Base-by-base conservation (phyloP, 2,113 vertebrate species). In the Spea multiplicata region DNA sequence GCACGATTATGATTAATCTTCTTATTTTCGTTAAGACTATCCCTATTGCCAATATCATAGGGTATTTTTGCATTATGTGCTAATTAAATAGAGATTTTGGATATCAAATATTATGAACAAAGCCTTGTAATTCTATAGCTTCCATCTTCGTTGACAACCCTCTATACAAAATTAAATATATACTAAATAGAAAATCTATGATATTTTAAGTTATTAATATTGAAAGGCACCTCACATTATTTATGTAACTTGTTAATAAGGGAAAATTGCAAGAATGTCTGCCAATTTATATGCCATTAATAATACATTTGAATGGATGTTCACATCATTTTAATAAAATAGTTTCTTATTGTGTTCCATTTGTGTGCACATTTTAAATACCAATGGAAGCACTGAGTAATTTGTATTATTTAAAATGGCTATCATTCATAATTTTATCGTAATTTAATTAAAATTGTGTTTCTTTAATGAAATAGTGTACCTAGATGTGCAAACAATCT, bases 1-100 rank as follows among this genome's bases (percentile, higher is more conserved):
- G 75, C 66, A 77, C 53, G 66, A 77, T 77, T 77, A 77, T 70
- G 66, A 70, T 70, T 77, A 69, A 77, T 77, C 55, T 70, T 77
- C 66, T 77, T 77, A 77, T 62, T 17, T 7, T 49, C 66, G 62
- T 76, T 68, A 64, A 64, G 66, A 59, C 75, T 76, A 69, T 76
- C 66, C 68, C 74, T 76, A 50, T 47, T 17, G 66, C 57, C 69
- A 70, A 77, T 70, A 70, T 46, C 49, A 12, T 50, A 49, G 46
- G 75, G 70, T 69, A 70, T 61, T 69, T 77, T 77, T 77, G 55
- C 49, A 30, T 71, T 57, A 61, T 70, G 70, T 70, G 66, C 55
- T 70, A 77, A 77, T 77, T 70, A 77, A 62, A 77, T 62, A 61
- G 16, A 62, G 66, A 70, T 77, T 30, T 77, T 77, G 68, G 9